Percentiles rank a stretch among this genome's conserved stretches.
Conservation (phyloP, 2,113 vertebrate species). For the Sterrhoptilus dennistouni region DNA sequence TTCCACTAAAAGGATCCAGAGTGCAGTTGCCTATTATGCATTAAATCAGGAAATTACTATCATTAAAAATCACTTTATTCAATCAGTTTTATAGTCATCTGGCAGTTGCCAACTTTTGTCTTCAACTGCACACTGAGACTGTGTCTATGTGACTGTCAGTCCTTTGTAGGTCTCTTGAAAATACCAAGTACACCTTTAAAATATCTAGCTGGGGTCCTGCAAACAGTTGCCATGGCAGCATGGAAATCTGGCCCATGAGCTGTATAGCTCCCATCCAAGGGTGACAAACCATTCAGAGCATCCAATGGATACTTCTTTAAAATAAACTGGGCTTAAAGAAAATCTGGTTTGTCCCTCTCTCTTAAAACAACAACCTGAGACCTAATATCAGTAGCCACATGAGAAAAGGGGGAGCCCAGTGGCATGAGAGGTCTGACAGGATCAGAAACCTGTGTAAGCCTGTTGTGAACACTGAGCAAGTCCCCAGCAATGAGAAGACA, state of each 20-base stretch:
- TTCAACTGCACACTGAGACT: neutral
- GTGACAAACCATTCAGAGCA: neutral
- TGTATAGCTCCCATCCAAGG: too few relatives aligned
- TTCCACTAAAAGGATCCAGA: neutral
- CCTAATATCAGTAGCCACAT: neutral
- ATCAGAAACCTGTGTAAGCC: neutral
- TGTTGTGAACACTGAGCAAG: neutral
- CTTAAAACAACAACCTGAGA: neutral
- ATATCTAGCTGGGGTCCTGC: neutral
- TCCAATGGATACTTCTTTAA: neutral
- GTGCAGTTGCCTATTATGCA: neutral
- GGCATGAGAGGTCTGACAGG: accelerated
- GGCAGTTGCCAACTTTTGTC: neutral
- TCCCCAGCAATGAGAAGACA: neutral
- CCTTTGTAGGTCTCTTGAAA: neutral
- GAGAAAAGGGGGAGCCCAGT: neutral
- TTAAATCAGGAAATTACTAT: neutral
- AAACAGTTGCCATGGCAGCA: neutral
- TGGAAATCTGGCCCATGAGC: neutral
- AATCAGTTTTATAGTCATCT: neutral
- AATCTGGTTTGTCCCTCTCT: neutral
- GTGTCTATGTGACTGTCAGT: neutral
- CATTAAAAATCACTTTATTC: neutral
- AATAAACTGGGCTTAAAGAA: neutral
- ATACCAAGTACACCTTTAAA: neutral